Base-by-base conservation (phyloP, 2,113 vertebrate species). In the Elanus axillaris region DNA sequence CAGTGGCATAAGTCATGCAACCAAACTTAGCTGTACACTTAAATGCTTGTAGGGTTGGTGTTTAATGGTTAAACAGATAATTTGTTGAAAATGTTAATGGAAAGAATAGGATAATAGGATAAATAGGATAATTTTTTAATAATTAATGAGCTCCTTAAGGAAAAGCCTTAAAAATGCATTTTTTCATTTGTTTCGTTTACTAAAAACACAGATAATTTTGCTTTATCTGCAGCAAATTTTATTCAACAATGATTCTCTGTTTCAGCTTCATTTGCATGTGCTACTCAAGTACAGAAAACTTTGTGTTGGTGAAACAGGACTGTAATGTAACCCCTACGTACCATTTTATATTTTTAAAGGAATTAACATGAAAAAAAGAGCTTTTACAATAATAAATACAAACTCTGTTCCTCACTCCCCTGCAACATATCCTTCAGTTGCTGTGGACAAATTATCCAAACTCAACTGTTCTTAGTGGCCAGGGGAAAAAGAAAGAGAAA, bases 311-410 rank as follows among this genome's bases (percentile, higher is more conserved):
- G 72, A 96, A 97, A 96, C 34, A 95, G 87, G 68, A 78, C 80
- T 94, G 62, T 76, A 97, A 88, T 89, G 83, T 91, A 94, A 96
- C 85, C 79, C 90, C 88, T 90, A 96, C 42, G 4, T 95, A 95
- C 88, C 63, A 88, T 89, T 95, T 82, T 80, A 90, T 74, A 76
- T 94, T 93, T 93, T 95, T n/a, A 85, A 86, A 95, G 48, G 50
- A 94, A 97, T 96, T 97, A 96, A 94, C 95, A 95, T 89, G 50
- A 92, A 80, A 94, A 92, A 95, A 96, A 92, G 60, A 88, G 50
- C 69, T 96, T 96, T 91, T 95, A 85, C 56, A 92, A 90, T 94
- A 93, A 85, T 90, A 96, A 96, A 94, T 94, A 95, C 13, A 73
- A 96, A 94, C 63, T 79, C 59, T 92, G 94, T 92, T 94, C 64